Evolutionary conservation across 2,888 invertebrate species (phyloP), one percentile per base, ranked within the genome.

Genomic region (Aphidoletes aphidimyza): DNA sequence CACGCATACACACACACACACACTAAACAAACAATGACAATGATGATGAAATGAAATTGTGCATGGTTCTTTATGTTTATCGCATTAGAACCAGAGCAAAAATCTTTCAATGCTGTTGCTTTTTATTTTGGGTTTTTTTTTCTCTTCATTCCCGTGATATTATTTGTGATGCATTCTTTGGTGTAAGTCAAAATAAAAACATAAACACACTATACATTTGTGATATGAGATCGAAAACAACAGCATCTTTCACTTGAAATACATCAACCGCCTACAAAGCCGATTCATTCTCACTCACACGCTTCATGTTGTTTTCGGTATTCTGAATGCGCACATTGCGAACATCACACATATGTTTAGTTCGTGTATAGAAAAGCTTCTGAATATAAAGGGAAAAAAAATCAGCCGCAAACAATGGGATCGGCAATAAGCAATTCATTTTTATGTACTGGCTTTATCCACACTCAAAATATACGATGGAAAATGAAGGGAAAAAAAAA

Each of bases 341-440:
- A 14, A 69, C 69, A 69, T 30, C 34, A 3, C 69, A 14, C 69
- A 69, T 30, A 69, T 69, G 14, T 30, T 69, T 34, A 30, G 14
- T 0, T 30, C 5, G 26, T 30, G 30, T 3, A 34, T 14, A 30
- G 0, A 30, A 14, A 11, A 14, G 30, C 6, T 11, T 2, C 14
- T 6, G n/a, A n/a, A n/a, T n/a, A n/a, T n/a, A n/a, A n/a, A n/a
- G n/a, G n/a, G n/a, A n/a, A n/a, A n/a, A n/a, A n/a, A n/a, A n/a
- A n/a, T n/a, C n/a, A n/a, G n/a, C 30, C 30, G 54, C 30, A 69
- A 30, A 69, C 69, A 69, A 69, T 69, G 69, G 69, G 30, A 69
- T 30, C 69, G 30, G 69, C 69, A 69, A 69, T 69, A 69, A 69
- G 11, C 30, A 69, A 69, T 69, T 69, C 69, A 30, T 69, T 69